Evolutionary conservation across 1,140 invertebrate species (phyloP).

Genomic region (Camponotus vicinus): DNA sequence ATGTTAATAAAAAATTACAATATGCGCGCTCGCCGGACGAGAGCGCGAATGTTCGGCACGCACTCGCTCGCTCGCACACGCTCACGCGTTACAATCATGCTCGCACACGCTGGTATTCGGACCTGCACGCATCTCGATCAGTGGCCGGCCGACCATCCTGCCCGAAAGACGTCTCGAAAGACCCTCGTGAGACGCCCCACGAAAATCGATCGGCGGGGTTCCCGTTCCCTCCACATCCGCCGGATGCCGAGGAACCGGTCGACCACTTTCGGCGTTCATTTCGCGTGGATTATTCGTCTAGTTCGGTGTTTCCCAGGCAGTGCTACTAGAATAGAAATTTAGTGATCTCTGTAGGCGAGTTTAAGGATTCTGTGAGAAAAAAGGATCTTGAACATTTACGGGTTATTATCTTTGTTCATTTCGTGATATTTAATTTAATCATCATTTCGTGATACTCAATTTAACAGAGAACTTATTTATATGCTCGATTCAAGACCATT

Average conservation of each 20-base stretch:
- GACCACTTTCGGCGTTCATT: constrained; percentile 21
- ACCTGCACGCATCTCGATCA: constrained; percentile 67
- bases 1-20: constrained; percentile 60
- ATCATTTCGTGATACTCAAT: not conserved
- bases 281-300: constrained; percentile 12
- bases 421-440: not conserved
- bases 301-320: constrained; percentile 31
- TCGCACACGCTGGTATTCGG: constrained; percentile 41
- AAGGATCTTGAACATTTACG: not conserved
- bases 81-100: constrained; percentile 44
- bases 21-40: constrained; percentile 57
- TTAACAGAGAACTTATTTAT: not conserved
- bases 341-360: not conserved
- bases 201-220: constrained; percentile 17
- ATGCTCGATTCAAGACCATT: too few relatives aligned
- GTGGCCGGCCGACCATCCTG: constrained; percentile 71
- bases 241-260: constrained; percentile 50
- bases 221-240: not conserved
- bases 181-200: constrained; percentile 41
- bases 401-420: not conserved
- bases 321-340: not conserved
- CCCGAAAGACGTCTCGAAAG: constrained; percentile 66
- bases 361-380: not conserved
- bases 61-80: constrained; percentile 13
- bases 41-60: constrained; percentile 53